These are phyloP conservation scores for Orthosia gracilis DNA, from an alignment of 2,888 invertebrate genomes.

Conservation along the genomic window DNA sequence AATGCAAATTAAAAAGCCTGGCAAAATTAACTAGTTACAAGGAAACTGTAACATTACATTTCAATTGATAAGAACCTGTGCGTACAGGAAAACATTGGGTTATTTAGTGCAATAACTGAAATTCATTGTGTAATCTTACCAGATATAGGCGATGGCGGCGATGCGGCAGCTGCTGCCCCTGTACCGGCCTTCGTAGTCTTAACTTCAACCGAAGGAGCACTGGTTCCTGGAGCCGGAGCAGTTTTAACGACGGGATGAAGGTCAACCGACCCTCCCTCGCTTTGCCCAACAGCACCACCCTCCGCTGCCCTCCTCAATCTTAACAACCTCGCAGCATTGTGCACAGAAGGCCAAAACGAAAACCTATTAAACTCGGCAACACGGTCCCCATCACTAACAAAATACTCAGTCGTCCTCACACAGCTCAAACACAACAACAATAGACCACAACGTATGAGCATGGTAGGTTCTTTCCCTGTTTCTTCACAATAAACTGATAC, in stretches of 20 bases:
- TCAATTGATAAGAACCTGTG: not conserved
- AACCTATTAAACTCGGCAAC: constrained; percentile 73
- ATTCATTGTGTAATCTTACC: constrained; percentile 45
- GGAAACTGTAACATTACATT: constrained; percentile 6
- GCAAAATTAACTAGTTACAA: not conserved
- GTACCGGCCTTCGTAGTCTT: constrained; percentile 29
- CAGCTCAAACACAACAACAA: constrained; percentile 77
- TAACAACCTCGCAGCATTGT: constrained; percentile 72
- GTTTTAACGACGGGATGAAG: constrained; percentile 14
- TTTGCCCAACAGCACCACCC: constrained; percentile 38
- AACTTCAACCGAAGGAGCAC: not conserved
- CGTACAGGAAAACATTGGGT: constrained; percentile 26
- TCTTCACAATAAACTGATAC: constrained; percentile 37
- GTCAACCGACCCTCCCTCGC: constrained; percentile 68
- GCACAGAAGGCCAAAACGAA: constrained; percentile 82
- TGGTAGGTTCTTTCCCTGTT: constrained; percentile 48
- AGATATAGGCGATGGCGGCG: not conserved
- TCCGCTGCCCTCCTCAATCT: constrained; percentile 68
- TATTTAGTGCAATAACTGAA: constrained; percentile 20
- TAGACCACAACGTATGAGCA: constrained; percentile 77
- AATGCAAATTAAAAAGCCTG: not conserved
- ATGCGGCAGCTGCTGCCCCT: not conserved
- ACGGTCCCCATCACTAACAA: constrained; percentile 59
- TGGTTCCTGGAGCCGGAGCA: constrained; percentile 2
- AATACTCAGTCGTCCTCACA: constrained; percentile 73